These are phyloP conservation scores for Cheilinus undulatus DNA, from an alignment of 2,113 vertebrate species.

Conservation along the genomic window DNA sequence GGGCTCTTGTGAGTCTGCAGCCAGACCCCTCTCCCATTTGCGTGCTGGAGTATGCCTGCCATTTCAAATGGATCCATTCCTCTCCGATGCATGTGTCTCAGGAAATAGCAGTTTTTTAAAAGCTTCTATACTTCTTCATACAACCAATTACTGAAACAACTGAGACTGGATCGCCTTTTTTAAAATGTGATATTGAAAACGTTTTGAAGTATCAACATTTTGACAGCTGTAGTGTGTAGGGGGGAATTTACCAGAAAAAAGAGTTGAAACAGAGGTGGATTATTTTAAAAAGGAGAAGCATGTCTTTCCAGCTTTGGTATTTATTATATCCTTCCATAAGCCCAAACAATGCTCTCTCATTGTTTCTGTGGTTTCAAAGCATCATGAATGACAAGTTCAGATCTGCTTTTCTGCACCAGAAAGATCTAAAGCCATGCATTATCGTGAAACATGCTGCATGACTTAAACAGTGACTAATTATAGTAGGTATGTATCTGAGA, in stretches of 20 bases:
- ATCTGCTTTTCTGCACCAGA: constrained; percentile 18
- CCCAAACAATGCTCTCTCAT: constrained; percentile 39
- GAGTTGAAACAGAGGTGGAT: constrained; percentile 24
- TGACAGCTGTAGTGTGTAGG: constrained; percentile 8
- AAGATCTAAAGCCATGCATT: constrained; percentile 5
- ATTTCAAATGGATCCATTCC: no score
- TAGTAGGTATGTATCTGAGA: constrained; percentile 4
- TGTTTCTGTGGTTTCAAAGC: constrained; percentile 33
- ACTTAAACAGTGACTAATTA: constrained; percentile 36
- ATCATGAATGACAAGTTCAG: constrained; percentile 29
- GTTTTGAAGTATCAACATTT: no score
- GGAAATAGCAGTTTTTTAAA: no score
- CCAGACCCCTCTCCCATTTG: no score
- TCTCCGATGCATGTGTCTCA: no score
- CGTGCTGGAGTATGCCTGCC: no score
- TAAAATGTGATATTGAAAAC: no score
- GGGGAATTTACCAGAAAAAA: constrained; percentile 43
- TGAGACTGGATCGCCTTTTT: no score
- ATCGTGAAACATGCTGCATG: constrained; percentile 32
- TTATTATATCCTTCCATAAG: constrained; percentile 40
- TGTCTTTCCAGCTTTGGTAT: constrained; percentile 44
- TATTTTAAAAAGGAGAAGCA: constrained; percentile 34
- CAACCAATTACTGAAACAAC: no score
- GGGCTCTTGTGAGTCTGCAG: no score
- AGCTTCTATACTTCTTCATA: no score